Evolutionary conservation across 2,888 invertebrate genomes (phyloP).

Genomic region (Cremastinae sp.): DNA sequence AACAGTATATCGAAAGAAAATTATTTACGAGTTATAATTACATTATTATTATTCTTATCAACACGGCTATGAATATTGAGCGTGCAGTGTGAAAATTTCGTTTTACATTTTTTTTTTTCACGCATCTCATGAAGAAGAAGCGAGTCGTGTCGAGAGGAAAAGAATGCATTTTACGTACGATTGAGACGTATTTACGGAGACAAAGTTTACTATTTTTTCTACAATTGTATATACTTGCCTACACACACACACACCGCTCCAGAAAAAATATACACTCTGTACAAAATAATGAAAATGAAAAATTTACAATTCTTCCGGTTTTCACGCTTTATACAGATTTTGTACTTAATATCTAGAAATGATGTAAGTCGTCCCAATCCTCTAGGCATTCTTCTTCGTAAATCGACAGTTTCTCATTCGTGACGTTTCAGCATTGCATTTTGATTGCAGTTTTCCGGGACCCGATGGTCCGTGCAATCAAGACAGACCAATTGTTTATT

Average conservation of each 20-base stretch:
- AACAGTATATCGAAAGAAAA: conserved; percentile 40
- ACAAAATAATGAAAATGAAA: conserved; percentile 41
- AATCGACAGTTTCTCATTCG: too few relatives aligned
- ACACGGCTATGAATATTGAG: conserved; percentile 33
- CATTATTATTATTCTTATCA: conserved; percentile 36
- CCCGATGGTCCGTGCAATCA: too few relatives aligned
- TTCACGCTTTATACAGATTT: conserved; percentile 1
- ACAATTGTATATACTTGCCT: conserved; percentile 60
- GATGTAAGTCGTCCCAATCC: not conserved
- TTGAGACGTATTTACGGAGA: conserved; percentile 59
- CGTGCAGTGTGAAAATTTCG: conserved; percentile 14
- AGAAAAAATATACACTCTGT: conserved; percentile 57
- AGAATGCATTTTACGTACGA: conserved; percentile 32
- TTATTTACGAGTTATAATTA: conserved; percentile 1
- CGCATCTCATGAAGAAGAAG: not conserved
- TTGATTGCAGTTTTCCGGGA: too few relatives aligned
- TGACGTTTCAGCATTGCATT: too few relatives aligned
- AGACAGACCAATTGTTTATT: conserved; percentile 16
- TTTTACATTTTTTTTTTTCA: conserved; percentile 20
- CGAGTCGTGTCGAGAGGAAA: not conserved
- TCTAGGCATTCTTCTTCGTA: too few relatives aligned
- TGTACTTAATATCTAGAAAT: not conserved
- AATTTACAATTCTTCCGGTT: conserved; percentile 1
- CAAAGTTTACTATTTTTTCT: conserved; percentile 64
- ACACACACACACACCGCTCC: conserved; percentile 50